Evolutionary conservation across 1,140 invertebrate genomes (phyloP).

Genomic region (Contarinia nasturtii): DNA sequence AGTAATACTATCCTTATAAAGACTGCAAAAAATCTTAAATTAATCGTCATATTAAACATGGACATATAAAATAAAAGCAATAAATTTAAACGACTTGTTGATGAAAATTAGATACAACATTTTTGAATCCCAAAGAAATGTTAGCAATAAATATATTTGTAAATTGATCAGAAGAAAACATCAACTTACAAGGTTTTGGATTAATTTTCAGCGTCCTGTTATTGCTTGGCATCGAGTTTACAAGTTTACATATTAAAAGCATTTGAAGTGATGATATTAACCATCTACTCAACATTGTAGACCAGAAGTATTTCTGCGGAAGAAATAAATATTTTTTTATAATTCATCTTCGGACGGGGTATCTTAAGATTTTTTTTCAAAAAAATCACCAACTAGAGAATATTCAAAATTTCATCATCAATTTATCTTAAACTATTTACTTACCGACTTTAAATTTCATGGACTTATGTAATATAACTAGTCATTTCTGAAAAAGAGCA

Average conservation of each 20-base stretch:
- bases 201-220: constrained; percentile 35
- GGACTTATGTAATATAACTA: background rate
- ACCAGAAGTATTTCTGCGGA: background rate
- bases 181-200: constrained; percentile 72
- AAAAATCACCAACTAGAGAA: background rate
- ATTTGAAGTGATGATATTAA: background rate
- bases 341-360: background rate
- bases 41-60: too few species aligned
- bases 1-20: too few species aligned
- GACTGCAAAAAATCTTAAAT: too few species aligned
- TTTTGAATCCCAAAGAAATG: too few species aligned
- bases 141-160: too few species aligned
- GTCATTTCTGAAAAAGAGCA: background rate
- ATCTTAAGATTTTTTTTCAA: too few species aligned
- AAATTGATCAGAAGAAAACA: too few species aligned
- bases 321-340: background rate
- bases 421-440: background rate
- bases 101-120: too few species aligned
- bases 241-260: background rate
- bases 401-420: background rate
- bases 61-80: too few species aligned
- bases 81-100: too few species aligned
- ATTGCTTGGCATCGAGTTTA: background rate
- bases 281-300: constrained; percentile 2
- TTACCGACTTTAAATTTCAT: background rate